Base-by-base conservation (phyloP, 2,797 vertebrate species). In the Sebastiscus albofasciatus region DNA sequence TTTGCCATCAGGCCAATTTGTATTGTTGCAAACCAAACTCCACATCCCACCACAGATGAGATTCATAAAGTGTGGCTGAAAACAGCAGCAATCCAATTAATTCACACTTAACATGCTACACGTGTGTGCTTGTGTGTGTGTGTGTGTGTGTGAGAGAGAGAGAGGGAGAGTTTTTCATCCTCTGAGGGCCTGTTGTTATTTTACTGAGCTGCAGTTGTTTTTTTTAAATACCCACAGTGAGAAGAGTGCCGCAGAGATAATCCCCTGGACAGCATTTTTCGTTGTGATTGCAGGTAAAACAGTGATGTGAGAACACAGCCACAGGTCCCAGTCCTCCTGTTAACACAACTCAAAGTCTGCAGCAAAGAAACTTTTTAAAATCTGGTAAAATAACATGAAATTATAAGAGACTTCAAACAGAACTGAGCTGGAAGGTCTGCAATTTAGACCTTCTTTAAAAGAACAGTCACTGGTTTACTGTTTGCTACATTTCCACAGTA, bases 1-100 rank as follows among this genome's bases (percentile, higher is more conserved):
- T 90, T 92, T 91, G 80, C 86, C 68, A 83, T 89, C 89, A 92
- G 93, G 90, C 90, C 92, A 91, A 93, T 94, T 94, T 93, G 85
- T 89, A 67, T 86, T 79, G 86, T 86, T 77, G 79, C 87, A 85
- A 90, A 80, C 71, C 76, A 82, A 87, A 92, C 82, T 74, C 81
- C 84, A 78, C 59, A 79, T 77, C 82, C 72, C 60, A 42, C 59
- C 77, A 69, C 88, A 93, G 92, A 93, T 90, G 90, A 94, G 91
- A 90, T 88, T 89, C 78, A 85, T 86, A 91, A 91, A 91, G 92
- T 92, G 90, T 87, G 83, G 82, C 87, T 92, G 89, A 83, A 88
- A 90, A 88, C 78, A 90, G 87, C 79, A 87, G 80, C 87, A 85
- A 89, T 89, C 87, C 82, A 89, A 93, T 93, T 92, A 89, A 93